Conservation (phyloP, 2,113 vertebrate genomes). For the Ceratotherium simum region DNA sequence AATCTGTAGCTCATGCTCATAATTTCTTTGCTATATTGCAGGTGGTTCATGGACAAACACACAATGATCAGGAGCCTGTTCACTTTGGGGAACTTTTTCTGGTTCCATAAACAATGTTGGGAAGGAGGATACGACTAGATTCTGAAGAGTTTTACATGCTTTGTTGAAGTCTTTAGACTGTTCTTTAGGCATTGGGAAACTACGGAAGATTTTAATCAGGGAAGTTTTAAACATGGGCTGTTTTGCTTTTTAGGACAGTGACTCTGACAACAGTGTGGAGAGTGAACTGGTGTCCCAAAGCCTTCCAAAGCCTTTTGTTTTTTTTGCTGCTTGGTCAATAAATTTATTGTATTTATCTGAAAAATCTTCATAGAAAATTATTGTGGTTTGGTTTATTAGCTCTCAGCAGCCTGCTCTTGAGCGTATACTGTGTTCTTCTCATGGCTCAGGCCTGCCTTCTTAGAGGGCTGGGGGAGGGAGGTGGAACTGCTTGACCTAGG, state of each 20-base stretch:
- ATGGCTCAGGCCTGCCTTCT: background rate
- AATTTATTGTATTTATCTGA: background rate
- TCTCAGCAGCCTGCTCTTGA: background rate
- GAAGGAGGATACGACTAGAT: background rate
- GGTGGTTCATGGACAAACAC: background rate
- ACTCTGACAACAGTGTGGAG: background rate
- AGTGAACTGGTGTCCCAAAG: background rate
- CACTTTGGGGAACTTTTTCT: background rate
- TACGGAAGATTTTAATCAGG: background rate
- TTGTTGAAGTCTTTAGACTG: background rate
- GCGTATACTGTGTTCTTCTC: background rate
- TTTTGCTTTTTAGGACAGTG: background rate
- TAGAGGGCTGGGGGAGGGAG: background rate
- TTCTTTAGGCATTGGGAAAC: background rate
- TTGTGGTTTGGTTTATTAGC: background rate
- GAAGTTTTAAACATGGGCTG: background rate
- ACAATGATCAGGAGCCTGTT: background rate
- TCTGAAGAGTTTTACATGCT: background rate
- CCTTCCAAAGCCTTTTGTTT: background rate
- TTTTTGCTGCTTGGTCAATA: background rate
- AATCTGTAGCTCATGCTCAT: background rate
- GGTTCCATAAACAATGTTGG: background rate
- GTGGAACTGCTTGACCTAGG: background rate
- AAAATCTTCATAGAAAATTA: background rate
- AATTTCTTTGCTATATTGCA: background rate